Conservation (phyloP, 1,140 invertebrate species). For the Drosophila aff. region DNA sequence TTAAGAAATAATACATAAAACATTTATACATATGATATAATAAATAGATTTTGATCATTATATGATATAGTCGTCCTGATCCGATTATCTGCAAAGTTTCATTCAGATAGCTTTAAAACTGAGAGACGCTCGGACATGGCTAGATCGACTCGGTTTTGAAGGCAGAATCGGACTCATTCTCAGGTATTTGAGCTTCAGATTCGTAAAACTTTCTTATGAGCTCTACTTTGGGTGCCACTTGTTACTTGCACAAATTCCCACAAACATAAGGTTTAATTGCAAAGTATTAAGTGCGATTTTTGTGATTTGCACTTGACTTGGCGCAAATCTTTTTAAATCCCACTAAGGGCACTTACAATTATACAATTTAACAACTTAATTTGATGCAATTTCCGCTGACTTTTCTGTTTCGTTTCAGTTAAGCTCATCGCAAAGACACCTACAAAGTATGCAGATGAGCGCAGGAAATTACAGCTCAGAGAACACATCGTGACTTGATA, state of each 20-base stretch:
- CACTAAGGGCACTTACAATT: conserved; percentile 1
- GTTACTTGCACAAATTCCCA: not conserved
- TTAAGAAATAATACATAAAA: too few species aligned
- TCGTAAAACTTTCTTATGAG: not conserved
- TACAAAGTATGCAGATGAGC: conserved; percentile 12
- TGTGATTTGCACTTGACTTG: conserved; percentile 5
- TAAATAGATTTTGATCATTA: too few species aligned
- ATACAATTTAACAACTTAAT: conserved; percentile 45
- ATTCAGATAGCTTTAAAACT: too few species aligned
- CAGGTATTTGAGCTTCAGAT: not conserved
- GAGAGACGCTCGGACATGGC: too few species aligned
- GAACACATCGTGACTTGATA: not conserved
- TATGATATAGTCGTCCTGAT: too few species aligned
- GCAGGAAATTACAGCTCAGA: not conserved
- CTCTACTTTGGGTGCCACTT: not conserved
- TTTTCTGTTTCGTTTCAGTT: conserved; percentile 2
- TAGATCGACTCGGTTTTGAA: too few species aligned
- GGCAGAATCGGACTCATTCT: too few species aligned
- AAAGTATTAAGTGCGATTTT: conserved; percentile 1
- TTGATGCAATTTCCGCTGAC: conserved; percentile 11
- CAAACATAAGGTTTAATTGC: not conserved
- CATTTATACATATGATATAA: too few species aligned
- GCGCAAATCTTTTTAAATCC: conserved; percentile 10
- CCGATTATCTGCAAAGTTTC: too few species aligned
- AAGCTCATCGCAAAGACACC: conserved; percentile 10